A percentile compares a stretch with the other conserved stretches of the same genome.
Conservation (phyloP, 2,113 vertebrate species). For the Bubo bubo region DNA sequence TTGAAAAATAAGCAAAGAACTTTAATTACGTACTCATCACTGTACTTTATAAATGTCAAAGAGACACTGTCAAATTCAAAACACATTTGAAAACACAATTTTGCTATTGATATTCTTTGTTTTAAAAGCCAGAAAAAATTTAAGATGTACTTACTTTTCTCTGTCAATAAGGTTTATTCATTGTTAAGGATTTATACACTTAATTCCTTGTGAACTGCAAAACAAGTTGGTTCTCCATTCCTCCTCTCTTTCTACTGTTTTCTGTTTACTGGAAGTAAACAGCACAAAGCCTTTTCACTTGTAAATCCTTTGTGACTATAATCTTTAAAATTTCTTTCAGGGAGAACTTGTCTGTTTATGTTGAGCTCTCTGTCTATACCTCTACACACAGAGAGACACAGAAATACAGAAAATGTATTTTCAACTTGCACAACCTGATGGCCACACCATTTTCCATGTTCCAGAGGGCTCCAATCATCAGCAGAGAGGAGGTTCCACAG, state of each 20-base stretch:
- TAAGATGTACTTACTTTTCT: constrained; percentile 38
- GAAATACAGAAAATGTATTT: neutral
- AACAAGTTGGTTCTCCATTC: neutral
- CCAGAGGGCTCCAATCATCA: neutral
- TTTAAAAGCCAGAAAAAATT: constrained; percentile 16
- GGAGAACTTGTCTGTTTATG: neutral
- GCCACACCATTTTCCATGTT: neutral
- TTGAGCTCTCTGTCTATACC: neutral
- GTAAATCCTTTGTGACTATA: neutral
- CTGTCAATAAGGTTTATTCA: constrained; percentile 20
- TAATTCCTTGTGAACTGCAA: constrained; percentile 10
- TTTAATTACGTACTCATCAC: constrained; percentile 42
- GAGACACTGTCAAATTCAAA: constrained; percentile 49
- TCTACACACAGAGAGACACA: neutral
- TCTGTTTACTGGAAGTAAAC: neutral
- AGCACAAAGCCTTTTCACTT: neutral
- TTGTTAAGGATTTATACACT: constrained; percentile 23
- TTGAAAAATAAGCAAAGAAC: constrained; percentile 37
- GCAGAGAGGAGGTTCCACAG: neutral
- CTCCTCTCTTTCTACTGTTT: neutral
- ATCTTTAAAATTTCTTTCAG: neutral
- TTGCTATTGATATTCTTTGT: constrained; percentile 39
- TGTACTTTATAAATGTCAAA: constrained; percentile 43
- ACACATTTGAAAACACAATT: constrained; percentile 39
- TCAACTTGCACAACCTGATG: neutral